Percentiles rank a stretch among this genome's conserved stretches.
phyloP scores from a whole-genome alignment of 2,888 invertebrate genomes.

The Mechanitis mazaeus region DNA sequence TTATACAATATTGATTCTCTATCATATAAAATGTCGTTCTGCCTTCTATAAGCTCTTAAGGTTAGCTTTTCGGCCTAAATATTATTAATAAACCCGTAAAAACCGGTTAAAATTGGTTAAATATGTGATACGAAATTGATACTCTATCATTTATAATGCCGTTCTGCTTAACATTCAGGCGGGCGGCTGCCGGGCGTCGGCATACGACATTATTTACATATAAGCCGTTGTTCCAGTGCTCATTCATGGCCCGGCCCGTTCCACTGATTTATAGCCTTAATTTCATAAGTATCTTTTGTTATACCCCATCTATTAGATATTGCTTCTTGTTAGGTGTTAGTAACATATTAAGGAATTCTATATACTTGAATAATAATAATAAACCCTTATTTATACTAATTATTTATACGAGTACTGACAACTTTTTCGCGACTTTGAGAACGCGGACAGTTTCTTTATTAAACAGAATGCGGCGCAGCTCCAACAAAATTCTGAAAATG shows the following conservation, averaged over 20 bases:
- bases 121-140: slow-evolving; percentile 34
- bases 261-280: slow-evolving; percentile 73
- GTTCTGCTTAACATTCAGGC: slow-evolving; percentile 63
- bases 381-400: too few relatives aligned
- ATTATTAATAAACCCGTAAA: too few relatives aligned
- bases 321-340: slow-evolving; percentile 30
- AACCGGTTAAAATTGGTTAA: too few relatives aligned
- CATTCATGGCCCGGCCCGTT: slow-evolving; percentile 62
- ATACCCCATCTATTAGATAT: slow-evolving; percentile 46
- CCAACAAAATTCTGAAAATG: too few relatives aligned
- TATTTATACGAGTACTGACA: too few relatives aligned
- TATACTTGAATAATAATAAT: neutral
- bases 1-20: too few relatives aligned
- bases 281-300: slow-evolving; percentile 76
- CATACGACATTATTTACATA: slow-evolving; percentile 71
- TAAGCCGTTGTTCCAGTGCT: slow-evolving; percentile 66
- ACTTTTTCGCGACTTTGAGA: too few relatives aligned
- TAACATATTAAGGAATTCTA: neutral
- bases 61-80: too few relatives aligned
- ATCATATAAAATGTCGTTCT: too few relatives aligned
- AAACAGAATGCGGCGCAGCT: too few relatives aligned
- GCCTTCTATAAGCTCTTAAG: too few relatives aligned
- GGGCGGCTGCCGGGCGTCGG: slow-evolving; percentile 44
- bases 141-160: slow-evolving; percentile 51
- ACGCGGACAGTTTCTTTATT: too few relatives aligned